Evolutionary conservation across 2,797 vertebrate species (phyloP), one percentile per base, ranked within the genome.

Genomic region (Gouania willdenowi): DNA sequence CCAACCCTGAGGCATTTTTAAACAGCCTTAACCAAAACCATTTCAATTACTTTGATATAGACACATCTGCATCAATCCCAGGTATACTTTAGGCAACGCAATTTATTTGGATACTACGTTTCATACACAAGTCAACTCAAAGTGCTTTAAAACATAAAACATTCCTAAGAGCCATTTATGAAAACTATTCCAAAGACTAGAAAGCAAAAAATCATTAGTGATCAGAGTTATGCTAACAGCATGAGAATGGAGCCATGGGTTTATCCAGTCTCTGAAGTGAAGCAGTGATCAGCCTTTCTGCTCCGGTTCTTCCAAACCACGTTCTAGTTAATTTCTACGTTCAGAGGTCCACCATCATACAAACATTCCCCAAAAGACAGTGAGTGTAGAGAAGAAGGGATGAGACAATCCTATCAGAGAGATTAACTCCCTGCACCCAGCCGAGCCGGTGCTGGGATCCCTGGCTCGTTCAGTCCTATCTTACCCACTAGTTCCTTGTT

Each of bases 401-500:
- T 16, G 41, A 63, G 69, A 77, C 75, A 77, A 76, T 74, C 59
- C 75, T 55, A 77, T 83, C 71, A 68, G 58, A 75, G 80, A 88
- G 84, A 86, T 87, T 86, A 86, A 77, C 76, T 79, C 36, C 26
- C 72, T 81, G 85, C 80, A 79, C 83, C 83, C 83, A 76, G 44
- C 80, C 29, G 63, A 74, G 81, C 73, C 69, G 14, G 74, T 38
- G 58, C 64, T 57, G 72, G 73, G 78, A 75, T 85, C 79, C 72
- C 57, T 73, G 70, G 70, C 73, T 77, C 61, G 46, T 79, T 75
- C 61, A 28, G 68, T 77, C 77, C 85, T 11, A 79, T 84, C 79
- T 76, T 75, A 78, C 80, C 81, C 83, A 68, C 75, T 64, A 75
- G 81, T 71, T 86, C 77, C 83, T 85, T 85, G 80, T 86, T 87